Percentiles rank a stretch among this genome's conserved stretches.
phyloP scores from a whole-genome alignment of 2,113 vertebrate species.

The Vimba vimba region DNA sequence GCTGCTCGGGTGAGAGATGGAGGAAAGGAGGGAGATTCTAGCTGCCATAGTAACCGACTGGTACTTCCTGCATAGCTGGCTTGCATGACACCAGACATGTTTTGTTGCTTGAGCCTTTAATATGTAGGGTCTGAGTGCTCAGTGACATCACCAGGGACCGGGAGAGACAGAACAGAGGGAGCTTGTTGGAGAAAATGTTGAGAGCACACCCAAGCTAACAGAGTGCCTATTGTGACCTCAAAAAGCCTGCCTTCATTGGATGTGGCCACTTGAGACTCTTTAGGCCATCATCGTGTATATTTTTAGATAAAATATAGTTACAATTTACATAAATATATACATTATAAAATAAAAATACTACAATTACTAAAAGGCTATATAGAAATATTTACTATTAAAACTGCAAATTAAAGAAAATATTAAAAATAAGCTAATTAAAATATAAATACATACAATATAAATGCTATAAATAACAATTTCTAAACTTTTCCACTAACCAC shows the following conservation, averaged over 20 bases:
- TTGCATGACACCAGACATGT: constrained; percentile 24
- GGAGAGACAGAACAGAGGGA: constrained; percentile 50
- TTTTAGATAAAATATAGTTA: too few relatives aligned
- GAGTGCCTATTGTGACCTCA: constrained; percentile 71
- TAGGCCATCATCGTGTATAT: constrained; percentile 35
- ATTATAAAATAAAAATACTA: too few relatives aligned
- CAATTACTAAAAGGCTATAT: background rate
- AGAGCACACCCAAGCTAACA: constrained; percentile 63
- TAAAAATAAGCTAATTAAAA: background rate
- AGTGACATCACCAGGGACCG: constrained; percentile 59
- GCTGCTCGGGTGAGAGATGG: background rate
- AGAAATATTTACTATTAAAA: background rate
- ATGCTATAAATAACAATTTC: background rate
- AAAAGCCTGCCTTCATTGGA: constrained; percentile 70
- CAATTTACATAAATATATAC: too few relatives aligned
- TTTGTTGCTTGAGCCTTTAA: constrained; percentile 5
- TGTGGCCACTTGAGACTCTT: constrained; percentile 47
- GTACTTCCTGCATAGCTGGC: constrained; percentile 35
- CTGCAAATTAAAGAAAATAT: too few relatives aligned
- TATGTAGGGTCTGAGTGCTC: constrained; percentile 52
- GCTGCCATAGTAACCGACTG: constrained; percentile 32
- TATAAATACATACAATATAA: background rate
- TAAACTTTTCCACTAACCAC: background rate
- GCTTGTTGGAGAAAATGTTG: constrained; percentile 44
- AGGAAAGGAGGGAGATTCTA: background rate